phyloP scores from a whole-genome alignment of 2,113 vertebrate species.

The Sylvietta virens region DNA sequence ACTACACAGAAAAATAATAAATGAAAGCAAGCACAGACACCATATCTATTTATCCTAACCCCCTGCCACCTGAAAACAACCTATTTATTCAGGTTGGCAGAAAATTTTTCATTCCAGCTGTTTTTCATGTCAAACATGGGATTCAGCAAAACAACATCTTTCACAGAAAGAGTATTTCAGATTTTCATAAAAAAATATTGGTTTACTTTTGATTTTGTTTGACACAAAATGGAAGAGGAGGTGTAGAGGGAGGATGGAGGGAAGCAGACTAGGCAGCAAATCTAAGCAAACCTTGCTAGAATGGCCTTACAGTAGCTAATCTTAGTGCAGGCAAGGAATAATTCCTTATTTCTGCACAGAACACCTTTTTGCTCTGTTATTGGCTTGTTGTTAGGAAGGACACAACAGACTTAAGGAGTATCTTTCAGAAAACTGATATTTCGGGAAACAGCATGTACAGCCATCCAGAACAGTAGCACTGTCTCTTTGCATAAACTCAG shows the following conservation, averaged over 20 bases:
- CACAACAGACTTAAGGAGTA: background rate
- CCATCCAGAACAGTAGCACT: background rate
- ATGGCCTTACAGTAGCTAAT: background rate
- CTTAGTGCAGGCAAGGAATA: background rate
- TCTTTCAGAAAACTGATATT: background rate
- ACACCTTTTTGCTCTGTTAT: background rate
- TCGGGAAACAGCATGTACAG: background rate
- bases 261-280: background rate
- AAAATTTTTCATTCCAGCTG: background rate
- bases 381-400: background rate
- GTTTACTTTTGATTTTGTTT: background rate
- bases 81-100: background rate
- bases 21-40: background rate
- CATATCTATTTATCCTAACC: background rate
- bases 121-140: background rate
- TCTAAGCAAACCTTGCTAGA: background rate
- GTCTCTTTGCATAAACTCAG: background rate
- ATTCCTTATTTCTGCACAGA: background rate
- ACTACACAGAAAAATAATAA: background rate
- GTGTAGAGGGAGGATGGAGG: rapidly evolving
- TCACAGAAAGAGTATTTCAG: background rate
- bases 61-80: background rate
- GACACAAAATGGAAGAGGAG: background rate
- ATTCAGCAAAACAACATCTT: background rate
- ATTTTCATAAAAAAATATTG: background rate